phyloP scores from a whole-genome alignment of 1,140 invertebrate genomes.

The Grapholita molesta region DNA sequence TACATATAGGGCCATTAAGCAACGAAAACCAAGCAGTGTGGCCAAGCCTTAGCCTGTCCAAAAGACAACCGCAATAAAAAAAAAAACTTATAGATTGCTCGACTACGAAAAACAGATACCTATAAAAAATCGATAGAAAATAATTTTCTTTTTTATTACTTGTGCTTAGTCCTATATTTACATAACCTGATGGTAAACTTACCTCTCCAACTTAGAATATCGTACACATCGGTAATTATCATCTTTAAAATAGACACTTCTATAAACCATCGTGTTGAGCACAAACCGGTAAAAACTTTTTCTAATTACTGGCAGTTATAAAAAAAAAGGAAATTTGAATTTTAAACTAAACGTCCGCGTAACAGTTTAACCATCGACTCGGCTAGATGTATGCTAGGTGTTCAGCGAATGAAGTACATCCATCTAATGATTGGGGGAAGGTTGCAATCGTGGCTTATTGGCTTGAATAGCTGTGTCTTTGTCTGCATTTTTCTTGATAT shows the following conservation, averaged over 20 bases:
- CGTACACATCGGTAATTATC: constrained; percentile 9
- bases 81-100: too few relatives aligned
- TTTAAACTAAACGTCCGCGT: neutral
- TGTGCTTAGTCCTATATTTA: too few relatives aligned
- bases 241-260: constrained; percentile 26
- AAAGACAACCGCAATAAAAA: too few relatives aligned
- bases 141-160: too few relatives aligned
- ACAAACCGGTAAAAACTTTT: neutral
- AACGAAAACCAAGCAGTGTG: too few relatives aligned
- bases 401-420: neutral
- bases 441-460: neutral
- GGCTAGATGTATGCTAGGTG: neutral
- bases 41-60: too few relatives aligned
- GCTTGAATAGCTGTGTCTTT: neutral
- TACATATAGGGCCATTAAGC: too few relatives aligned
- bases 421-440: neutral
- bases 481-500: neutral
- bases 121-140: too few relatives aligned
- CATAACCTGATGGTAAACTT: too few relatives aligned
- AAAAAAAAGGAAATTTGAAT: neutral
- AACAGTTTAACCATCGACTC: neutral
- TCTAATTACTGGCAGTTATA: neutral
- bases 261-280: constrained; percentile 22
- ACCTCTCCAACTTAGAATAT: neutral
- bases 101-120: too few relatives aligned